A percentile compares a stretch with the other conserved stretches of the same genome.
Conservation (phyloP, 1,140 invertebrate species). For the Heliconius melpomene region DNA sequence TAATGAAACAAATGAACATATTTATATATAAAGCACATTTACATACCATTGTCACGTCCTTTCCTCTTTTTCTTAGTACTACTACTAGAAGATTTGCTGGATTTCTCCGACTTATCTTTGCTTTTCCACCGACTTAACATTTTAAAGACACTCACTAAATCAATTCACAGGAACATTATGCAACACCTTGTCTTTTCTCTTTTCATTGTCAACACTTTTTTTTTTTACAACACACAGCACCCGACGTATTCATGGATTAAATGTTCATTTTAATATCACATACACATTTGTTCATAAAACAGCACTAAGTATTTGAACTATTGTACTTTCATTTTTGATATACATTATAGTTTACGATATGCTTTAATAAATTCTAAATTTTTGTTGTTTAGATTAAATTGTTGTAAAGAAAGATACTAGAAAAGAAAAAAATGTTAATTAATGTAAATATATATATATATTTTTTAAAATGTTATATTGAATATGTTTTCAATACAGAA, state of each 20-base stretch:
- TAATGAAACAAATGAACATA: neutral
- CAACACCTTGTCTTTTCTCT: slow-evolving; percentile 36
- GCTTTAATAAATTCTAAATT: neutral
- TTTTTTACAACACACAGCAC: slow-evolving; percentile 13
- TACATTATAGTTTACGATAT: slow-evolving; percentile 7
- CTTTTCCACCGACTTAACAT: slow-evolving; percentile 78
- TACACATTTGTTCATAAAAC: neutral
- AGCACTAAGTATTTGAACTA: slow-evolving; percentile 5
- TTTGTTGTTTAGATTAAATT: slow-evolving; percentile 5
- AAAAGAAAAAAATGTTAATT: too few species aligned
- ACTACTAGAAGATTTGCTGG: slow-evolving; percentile 66
- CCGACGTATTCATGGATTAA: neutral
- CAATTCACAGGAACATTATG: slow-evolving; percentile 37
- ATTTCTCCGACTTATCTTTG: slow-evolving; percentile 76
- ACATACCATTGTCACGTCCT: slow-evolving; percentile 73
- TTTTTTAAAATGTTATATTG: too few species aligned
- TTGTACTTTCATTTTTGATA: slow-evolving; percentile 28
- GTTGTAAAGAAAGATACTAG: slow-evolving; percentile 7
- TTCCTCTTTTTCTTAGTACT: slow-evolving; percentile 74
- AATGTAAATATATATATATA: too few species aligned
- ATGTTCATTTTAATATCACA: neutral
- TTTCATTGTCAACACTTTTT: slow-evolving; percentile 29
- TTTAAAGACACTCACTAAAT: slow-evolving; percentile 42
- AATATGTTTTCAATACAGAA: too few species aligned
- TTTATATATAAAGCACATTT: neutral